Evolutionary conservation across 30 jellyfish, hydroid and myxozoan species (phyloP).

Genomic region (Mastigias papua): DNA sequence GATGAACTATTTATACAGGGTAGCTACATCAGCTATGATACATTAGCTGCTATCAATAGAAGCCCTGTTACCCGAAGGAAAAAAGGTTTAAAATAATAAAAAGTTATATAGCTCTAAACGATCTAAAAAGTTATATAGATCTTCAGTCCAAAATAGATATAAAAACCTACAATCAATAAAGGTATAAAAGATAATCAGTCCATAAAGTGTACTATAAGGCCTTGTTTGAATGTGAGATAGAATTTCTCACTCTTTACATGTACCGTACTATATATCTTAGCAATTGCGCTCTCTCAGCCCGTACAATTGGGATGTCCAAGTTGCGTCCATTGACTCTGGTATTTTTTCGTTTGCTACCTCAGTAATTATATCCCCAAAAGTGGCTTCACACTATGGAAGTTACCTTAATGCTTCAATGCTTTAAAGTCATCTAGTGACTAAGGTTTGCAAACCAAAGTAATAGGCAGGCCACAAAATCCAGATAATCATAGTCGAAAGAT

Average conservation of each 20-base stretch:
- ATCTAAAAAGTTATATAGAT: no score
- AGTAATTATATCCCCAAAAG: background rate
- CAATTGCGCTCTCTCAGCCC: background rate
- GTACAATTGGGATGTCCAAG: background rate
- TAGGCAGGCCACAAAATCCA: no score
- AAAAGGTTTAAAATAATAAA: background rate
- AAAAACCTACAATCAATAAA: background rate
- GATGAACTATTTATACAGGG: background rate
- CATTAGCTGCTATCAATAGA: background rate
- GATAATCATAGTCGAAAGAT: no score
- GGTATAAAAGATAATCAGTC: background rate
- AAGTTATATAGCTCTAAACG: background rate
- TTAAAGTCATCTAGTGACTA: no score
- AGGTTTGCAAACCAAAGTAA: no score
- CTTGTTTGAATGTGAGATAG: background rate
- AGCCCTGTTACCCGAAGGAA: no score
- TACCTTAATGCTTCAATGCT: no score
- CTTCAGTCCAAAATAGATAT: background rate
- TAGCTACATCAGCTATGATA: background rate
- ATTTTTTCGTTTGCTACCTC: background rate
- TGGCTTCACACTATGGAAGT: no score
- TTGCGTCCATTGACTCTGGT: background rate
- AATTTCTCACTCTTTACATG: background rate
- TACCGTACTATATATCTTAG: background rate
- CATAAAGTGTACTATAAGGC: background rate